These are phyloP conservation scores for Pollicipes pollicipes DNA, from an alignment of 1,140 invertebrate genomes.

Conservation along the genomic window DNA sequence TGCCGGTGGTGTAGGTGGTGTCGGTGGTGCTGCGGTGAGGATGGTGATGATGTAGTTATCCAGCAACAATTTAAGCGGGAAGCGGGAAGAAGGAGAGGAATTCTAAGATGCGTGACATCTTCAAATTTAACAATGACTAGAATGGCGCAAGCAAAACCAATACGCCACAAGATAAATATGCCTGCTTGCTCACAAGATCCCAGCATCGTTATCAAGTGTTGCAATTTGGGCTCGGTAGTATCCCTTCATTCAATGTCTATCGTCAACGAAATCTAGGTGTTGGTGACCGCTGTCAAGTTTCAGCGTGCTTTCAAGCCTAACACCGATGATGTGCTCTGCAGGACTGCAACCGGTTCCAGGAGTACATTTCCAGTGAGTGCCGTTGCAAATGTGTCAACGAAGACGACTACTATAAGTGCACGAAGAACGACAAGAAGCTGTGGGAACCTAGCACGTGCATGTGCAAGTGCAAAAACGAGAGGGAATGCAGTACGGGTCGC, in stretches of 20 bases:
- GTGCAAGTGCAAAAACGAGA: conserved; percentile 35
- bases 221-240: too few species aligned
- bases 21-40: background rate
- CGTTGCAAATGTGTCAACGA: conserved; percentile 38
- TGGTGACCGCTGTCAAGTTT: background rate
- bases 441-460: conserved; percentile 40
- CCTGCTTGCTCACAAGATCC: too few species aligned
- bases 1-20: background rate
- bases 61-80: too few species aligned
- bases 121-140: too few species aligned
- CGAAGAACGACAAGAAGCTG: conserved; percentile 30
- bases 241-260: too few species aligned
- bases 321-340: conserved; percentile 21
- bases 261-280: too few species aligned
- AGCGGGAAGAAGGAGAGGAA: too few species aligned
- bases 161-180: too few species aligned
- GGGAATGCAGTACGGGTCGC: conserved; percentile 38
- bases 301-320: conserved; percentile 10
- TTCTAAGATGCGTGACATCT: too few species aligned
- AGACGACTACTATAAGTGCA: conserved; percentile 39
- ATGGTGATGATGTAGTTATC: background rate
- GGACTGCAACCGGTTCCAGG: conserved; percentile 39
- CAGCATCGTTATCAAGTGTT: too few species aligned
- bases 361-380: conserved; percentile 36
- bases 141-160: too few species aligned